Conservation (phyloP, 2,888 invertebrate genomes). For the Erannis defoliaria region DNA sequence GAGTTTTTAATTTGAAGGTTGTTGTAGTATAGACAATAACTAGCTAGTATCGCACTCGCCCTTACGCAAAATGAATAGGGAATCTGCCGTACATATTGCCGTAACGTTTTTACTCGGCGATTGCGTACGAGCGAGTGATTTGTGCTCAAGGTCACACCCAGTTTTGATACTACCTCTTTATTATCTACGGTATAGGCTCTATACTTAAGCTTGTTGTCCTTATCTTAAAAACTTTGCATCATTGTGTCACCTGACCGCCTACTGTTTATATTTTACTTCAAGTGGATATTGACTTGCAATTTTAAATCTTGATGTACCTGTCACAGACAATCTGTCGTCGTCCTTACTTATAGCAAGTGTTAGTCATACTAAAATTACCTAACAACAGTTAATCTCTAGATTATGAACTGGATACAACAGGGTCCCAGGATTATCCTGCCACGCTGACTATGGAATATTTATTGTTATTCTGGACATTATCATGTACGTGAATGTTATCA, state of each 20-base stretch:
- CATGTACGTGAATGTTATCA: constrained; percentile 30
- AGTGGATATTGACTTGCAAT: constrained; percentile 1
- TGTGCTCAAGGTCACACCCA: too few relatives aligned
- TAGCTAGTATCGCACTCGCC: too few relatives aligned
- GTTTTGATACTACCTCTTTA: too few relatives aligned
- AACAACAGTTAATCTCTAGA: constrained; percentile 13
- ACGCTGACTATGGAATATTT: constrained; percentile 47
- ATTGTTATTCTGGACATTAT: constrained; percentile 28
- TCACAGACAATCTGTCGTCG: not conserved
- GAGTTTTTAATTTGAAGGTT: not conserved
- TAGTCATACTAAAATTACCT: constrained; percentile 5
- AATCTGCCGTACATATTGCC: too few relatives aligned
- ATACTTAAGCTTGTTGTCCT: too few relatives aligned
- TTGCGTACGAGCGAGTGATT: too few relatives aligned
- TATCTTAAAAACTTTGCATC: not conserved
- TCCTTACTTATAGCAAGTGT: not conserved
- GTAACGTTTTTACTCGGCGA: too few relatives aligned
- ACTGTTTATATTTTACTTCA: constrained; percentile 2
- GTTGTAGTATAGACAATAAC: too few relatives aligned
- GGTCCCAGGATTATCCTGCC: not conserved
- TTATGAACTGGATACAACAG: constrained; percentile 16
- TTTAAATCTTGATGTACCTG: constrained; percentile 1
- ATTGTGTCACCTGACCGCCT: constrained; percentile 5
- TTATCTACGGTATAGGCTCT: too few relatives aligned
- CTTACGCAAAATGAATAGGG: too few relatives aligned